Evolutionary conservation across 2,113 vertebrate species (phyloP), one percentile per base, ranked within the genome.

Genomic region (Tautogolabrus adspersus): DNA sequence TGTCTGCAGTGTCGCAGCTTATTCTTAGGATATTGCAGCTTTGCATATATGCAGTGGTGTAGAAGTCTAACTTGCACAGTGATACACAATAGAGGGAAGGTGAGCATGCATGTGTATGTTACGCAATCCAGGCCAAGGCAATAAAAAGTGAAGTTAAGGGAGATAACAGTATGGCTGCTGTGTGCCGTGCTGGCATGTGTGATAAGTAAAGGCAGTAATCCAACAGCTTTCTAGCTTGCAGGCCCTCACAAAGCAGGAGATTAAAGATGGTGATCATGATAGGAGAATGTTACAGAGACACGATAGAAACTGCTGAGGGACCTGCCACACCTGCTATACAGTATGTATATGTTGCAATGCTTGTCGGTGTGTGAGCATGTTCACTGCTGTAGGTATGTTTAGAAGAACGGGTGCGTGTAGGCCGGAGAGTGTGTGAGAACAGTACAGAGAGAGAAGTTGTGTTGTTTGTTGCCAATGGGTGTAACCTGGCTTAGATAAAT

Each of bases 401-500:
- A 22, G n/a, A 71, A 44, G 49, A 71, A 55, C 30, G 23, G n/a
- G 58, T 85, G 68, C 54, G 59, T 77, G 66, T 84, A 57, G 77
- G 61, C 23, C 11, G 61, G 49, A 54, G 55, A 65, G 21, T 49
- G 73, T 83, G 84, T 75, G 77, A 81, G 73, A 91, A 82, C 66
- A 56, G 75, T 37, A 66, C 26, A 47, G 26, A 64, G 63, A 59
- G 49, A 52, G 49, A 52, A 75, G 55, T 65, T 52, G 37, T 15
- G 68, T 60, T 81, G 79, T 63, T 80, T 70, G 64, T 66, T 86
- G 78, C 76, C 72, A 77, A 46, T 81, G 89, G 92, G 86, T 85
- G 89, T 88, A 85, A 84, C 88, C 76, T 61, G 79, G 63, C 79
- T 89, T 88, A 83, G 72, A 88, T 94, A 90, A 88, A 92, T 89